Evolutionary conservation across 1,140 invertebrate genomes (phyloP).

Genomic region (Papilio machaon): DNA sequence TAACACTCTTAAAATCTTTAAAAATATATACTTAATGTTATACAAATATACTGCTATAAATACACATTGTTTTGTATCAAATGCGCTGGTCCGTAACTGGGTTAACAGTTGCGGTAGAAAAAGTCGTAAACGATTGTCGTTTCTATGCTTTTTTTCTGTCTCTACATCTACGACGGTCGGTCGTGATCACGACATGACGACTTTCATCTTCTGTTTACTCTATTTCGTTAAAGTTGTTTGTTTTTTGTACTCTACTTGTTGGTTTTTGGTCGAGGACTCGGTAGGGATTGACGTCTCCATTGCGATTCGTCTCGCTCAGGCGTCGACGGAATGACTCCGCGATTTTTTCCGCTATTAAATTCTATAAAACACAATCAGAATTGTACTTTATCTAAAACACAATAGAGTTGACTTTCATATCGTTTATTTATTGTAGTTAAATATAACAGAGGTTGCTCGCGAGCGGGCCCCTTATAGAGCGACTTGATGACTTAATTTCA

Average conservation of each 20-base stretch:
- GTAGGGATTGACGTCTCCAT: conserved; percentile 76
- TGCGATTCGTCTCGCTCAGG: conserved; percentile 71
- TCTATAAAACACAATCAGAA: conserved; percentile 1
- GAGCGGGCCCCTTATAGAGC: conserved; percentile 64
- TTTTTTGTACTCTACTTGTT: conserved; percentile 70
- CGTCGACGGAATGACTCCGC: conserved; percentile 71
- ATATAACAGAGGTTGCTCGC: conserved; percentile 58
- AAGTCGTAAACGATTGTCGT: conserved; percentile 30
- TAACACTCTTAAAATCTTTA: neutral
- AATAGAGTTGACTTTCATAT: conserved; percentile 37
- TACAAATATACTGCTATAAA: conserved; percentile 4
- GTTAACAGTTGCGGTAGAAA: conserved; percentile 39
- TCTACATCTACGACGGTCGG: conserved; percentile 51
- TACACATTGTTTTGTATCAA: conserved; percentile 26
- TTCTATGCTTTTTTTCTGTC: conserved; percentile 39
- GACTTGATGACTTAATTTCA: conserved; percentile 74
- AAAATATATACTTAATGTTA: neutral
- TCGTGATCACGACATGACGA: conserved; percentile 54
- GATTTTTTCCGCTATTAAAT: conserved; percentile 68
- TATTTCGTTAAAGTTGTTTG: conserved; percentile 55
- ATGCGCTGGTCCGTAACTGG: conserved; percentile 39
- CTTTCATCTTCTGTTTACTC: conserved; percentile 60
- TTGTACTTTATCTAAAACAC: conserved; percentile 21
- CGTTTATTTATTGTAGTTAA: conserved; percentile 43
- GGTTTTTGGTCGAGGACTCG: conserved; percentile 71